Evolutionary conservation across 2,113 vertebrate genomes (phyloP), one percentile per base, ranked within the genome.

Genomic region (Corythoichthys intestinalis): DNA sequence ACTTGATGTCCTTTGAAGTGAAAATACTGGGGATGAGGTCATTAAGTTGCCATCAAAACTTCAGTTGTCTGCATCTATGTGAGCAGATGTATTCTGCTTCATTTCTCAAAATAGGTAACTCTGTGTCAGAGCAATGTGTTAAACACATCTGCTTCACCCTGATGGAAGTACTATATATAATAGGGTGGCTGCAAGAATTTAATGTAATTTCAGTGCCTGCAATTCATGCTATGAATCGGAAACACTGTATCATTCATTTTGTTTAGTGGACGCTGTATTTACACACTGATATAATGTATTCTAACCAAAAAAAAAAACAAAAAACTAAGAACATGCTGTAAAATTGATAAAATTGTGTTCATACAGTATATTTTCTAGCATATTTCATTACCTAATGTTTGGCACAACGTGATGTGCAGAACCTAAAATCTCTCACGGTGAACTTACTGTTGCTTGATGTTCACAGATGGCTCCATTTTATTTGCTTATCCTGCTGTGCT

Each of bases 401-500:
- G 35, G 20, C 20, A 12, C 9, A 5, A 11, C 5, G 10, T 57
- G 28, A 50, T 50, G 48, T 12, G 3, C 48, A 52, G 17, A 6
- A 53, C 7, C n/a, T 65, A 82, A 78, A 78, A 64, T 64, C 37
- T 73, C 62, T 48, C 70, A 13, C 38, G 48, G 69, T 69, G 72
- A 75, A 73, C 65, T 34, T 54, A 58, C 67, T 77, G 72, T 58
- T 28, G 70, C 72, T 72, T 15, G 6, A 58, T 77, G 72, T 84
- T 84, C 79, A 77, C 83, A 81, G 70, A 78, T 79, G 81, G 71
- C 73, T 80, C 73, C 28, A 73, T 74, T 12, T 63, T 84, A 68
- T 86, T 81, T 81, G 69, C 65, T 82, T 70, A 78, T 58, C 79
- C 69, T 54, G 54, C 78, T 83, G 80, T 70, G 78, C 78, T 76